These are phyloP conservation scores for Acanthacorydalis orientalis DNA, from an alignment of 2,888 invertebrate genomes.

Conservation along the genomic window DNA sequence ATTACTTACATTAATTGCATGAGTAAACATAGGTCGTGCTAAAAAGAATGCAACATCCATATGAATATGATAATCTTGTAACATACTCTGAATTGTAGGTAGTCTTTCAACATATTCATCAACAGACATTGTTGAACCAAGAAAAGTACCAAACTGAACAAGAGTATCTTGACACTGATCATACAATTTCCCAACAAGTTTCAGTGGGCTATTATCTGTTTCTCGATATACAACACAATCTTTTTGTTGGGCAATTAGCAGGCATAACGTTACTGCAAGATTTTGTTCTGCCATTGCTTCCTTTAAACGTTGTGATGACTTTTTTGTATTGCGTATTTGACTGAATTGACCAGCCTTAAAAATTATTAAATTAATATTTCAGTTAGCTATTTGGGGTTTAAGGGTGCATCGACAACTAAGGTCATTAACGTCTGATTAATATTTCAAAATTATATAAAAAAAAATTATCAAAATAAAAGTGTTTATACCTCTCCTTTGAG, in stretches of 20 bases:
- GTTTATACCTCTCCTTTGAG: constrained; percentile 88
- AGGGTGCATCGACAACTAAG: too few species aligned
- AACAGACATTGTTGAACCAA: constrained; percentile 81
- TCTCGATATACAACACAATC: constrained; percentile 84
- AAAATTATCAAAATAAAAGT: constrained; percentile 1
- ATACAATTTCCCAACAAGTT: constrained; percentile 72
- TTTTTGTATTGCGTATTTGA: constrained; percentile 91
- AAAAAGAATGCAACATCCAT: constrained; percentile 97
- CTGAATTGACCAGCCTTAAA: constrained; percentile 89
- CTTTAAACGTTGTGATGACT: constrained; percentile 84
- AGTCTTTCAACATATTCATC: constrained; percentile 85
- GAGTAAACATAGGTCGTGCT: constrained; percentile 78
- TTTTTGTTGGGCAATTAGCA: constrained; percentile 92
- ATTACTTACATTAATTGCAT: constrained; percentile 55
- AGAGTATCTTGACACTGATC: constrained; percentile 96
- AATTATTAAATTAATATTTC: constrained; percentile 9
- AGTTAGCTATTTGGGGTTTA: neutral
- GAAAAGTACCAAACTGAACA: constrained; percentile 93
- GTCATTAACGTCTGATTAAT: too few species aligned
- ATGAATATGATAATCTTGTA: constrained; percentile 84
- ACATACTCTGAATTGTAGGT: constrained; percentile 74
- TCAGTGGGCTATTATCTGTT: constrained; percentile 64
- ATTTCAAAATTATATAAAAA: neutral
- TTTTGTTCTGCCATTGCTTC: constrained; percentile 90
- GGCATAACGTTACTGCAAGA: constrained; percentile 80